phyloP scores from a whole-genome alignment of 2,113 vertebrate genomes.

The Psophia crepitans region DNA sequence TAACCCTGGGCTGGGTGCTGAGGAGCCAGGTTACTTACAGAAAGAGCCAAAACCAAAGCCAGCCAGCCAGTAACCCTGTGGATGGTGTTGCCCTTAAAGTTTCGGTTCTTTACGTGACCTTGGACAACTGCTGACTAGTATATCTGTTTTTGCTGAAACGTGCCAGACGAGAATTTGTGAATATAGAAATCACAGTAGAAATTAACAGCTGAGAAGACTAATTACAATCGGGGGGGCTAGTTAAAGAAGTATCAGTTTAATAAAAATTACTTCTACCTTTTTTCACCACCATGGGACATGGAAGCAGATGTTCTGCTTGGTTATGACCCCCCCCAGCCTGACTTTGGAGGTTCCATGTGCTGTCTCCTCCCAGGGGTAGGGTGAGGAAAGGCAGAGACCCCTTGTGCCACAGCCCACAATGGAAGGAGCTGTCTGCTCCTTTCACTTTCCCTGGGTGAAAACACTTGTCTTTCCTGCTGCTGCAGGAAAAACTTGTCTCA shows the following conservation, averaged over 20 bases:
- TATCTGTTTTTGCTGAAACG: not conserved
- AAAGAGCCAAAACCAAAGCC: not conserved
- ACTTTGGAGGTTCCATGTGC: not conserved
- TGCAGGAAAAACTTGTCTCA: not conserved
- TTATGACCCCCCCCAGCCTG: not conserved
- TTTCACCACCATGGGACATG: not conserved
- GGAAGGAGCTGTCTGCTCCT: not conserved
- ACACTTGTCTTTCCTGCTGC: not conserved
- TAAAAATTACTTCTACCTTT: not conserved
- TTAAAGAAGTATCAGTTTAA: not conserved
- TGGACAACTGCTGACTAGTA: not conserved
- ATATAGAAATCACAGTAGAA: not conserved
- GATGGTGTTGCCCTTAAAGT: not conserved
- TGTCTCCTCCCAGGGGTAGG: not conserved
- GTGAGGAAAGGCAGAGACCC: not conserved
- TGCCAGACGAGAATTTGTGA: not conserved
- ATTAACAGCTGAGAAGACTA: not conserved
- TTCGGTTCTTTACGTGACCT: not conserved
- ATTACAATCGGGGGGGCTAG: not conserved
- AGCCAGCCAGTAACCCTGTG: not conserved
- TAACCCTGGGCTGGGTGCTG: not conserved
- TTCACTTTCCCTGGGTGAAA: not conserved
- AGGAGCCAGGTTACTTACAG: not conserved
- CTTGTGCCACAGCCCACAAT: rapidly evolving
- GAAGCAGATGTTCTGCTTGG: not conserved